These are phyloP conservation scores for Ennomos quercinarius DNA, from an alignment of 2,888 invertebrate species.

Conservation along the genomic window DNA sequence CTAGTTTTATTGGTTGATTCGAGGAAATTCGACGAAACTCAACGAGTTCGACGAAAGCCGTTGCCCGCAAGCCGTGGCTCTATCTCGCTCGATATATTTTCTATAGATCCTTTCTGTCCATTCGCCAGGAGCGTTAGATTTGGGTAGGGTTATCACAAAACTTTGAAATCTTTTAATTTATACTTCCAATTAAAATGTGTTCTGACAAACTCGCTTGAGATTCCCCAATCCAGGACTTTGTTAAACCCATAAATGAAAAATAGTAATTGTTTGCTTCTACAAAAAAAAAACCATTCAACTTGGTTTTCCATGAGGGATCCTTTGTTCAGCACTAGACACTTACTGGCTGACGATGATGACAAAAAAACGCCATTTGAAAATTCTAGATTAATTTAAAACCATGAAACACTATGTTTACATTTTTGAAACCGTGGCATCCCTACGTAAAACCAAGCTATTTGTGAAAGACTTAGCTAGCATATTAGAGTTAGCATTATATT, in stretches of 20 bases:
- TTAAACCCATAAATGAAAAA: too few species aligned
- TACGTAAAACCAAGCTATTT: slow-evolving; percentile 33
- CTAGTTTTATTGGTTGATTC: slow-evolving; percentile 21
- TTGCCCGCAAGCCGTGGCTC: slow-evolving; percentile 35
- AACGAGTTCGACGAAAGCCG: slow-evolving; percentile 9
- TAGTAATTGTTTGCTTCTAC: too few species aligned
- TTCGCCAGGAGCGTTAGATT: slow-evolving; percentile 32
- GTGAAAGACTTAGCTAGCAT: slow-evolving; percentile 35
- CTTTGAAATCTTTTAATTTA: not conserved
- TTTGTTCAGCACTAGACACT: too few species aligned
- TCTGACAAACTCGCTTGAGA: too few species aligned
- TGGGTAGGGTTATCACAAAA: slow-evolving; percentile 8
- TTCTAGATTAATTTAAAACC: too few species aligned
- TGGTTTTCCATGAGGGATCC: too few species aligned
- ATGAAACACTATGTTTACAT: too few species aligned
- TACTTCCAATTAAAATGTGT: too few species aligned
- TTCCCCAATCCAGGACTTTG: too few species aligned
- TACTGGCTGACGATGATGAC: too few species aligned
- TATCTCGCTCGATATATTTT: slow-evolving; percentile 50
- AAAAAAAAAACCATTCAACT: too few species aligned
- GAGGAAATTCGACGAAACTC: slow-evolving; percentile 13
- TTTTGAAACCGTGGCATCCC: slow-evolving; percentile 6
- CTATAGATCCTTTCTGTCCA: slow-evolving; percentile 51
- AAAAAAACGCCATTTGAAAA: too few species aligned
- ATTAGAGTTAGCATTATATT: slow-evolving; percentile 37